A percentile compares a stretch with the other conserved stretches of the same genome.
These are phyloP conservation scores for Halisarca cf. caerulea DNA, from an alignment of 37 sponge, comb jelly and placozoan species.

Conservation along the genomic window DNA sequence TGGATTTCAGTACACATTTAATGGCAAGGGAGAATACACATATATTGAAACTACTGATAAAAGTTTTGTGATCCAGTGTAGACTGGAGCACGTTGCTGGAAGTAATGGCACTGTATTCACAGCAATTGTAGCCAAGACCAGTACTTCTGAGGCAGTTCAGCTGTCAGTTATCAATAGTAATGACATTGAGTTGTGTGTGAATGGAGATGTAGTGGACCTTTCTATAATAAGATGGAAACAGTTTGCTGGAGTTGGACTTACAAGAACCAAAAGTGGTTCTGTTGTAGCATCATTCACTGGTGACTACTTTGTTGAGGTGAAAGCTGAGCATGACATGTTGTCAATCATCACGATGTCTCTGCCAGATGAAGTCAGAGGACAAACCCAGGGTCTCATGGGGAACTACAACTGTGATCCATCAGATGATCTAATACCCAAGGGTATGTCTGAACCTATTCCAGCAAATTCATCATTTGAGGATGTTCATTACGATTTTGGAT, in stretches of 20 bases:
- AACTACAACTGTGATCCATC: constrained; percentile 28
- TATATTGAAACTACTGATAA: constrained; percentile 52
- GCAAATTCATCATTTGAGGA: constrained; percentile 17
- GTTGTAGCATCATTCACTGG: neutral
- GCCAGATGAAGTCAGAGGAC: neutral
- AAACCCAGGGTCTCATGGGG: constrained; percentile 38
- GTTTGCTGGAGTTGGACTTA: constrained; percentile 20
- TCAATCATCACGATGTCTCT: constrained; percentile 13
- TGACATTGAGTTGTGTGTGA: neutral
- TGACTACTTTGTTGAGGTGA: constrained; percentile 4
- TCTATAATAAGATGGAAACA: neutral
- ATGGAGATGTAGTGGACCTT: constrained; percentile 28
- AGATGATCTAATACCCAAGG: constrained; percentile 43
- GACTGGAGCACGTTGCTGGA: constrained; percentile 40
- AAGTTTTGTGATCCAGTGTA: constrained; percentile 55
- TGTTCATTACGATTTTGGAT: constrained; percentile 41
- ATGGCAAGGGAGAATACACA: constrained; percentile 71
- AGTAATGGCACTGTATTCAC: constrained; percentile 56
- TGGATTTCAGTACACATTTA: constrained; percentile 65
- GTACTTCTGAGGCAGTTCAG: constrained; percentile 31
- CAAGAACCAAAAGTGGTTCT: neutral
- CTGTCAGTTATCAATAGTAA: neutral
- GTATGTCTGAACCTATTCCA: constrained; percentile 12
- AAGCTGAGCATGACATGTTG: constrained; percentile 31
- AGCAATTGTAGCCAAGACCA: constrained; percentile 54